Evolutionary conservation across 2,113 vertebrate species (phyloP), one percentile per base, ranked within the genome.

Genomic region (Triplophysa rosa): DNA sequence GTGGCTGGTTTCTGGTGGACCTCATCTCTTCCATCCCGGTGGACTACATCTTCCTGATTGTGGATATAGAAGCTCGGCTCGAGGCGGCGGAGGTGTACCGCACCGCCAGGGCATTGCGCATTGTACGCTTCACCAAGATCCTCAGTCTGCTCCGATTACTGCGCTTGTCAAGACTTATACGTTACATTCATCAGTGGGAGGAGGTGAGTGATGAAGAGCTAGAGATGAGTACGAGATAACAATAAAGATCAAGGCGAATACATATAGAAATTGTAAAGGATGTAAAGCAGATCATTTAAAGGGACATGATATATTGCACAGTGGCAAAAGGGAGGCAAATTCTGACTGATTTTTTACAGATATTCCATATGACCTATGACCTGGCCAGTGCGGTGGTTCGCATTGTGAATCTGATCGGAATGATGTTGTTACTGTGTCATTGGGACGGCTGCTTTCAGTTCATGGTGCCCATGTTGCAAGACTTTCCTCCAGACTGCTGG

Each of bases 131-230:
- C 82, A 92, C 93, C 54, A 94, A 94, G 84, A 92, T 94, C 82
- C 92, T 94, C 81, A 93, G 93, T 76, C 84, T 94, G 75, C 88
- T 94, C 59, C 89, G 93, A 33, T 88, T 94, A 17, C 89, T 94
- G 10, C 84, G 92, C 4, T 90, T 94, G 75, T 94, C 93, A 33
- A 90, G 93, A 45, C 91, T 94, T 78, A 94, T 94, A 74, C 91
- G 93, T 9, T 94, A 94, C 87, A 91, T 94, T 63, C 93, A 92
- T 74, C 93, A 94, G 78, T 94, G 93, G 93, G 93, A 93, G 71
- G 93, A 94, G 92, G 93, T 93, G 85, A 90, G 87, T 14, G 10
- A 11, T 7, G 12, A 40, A 17, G 19, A 21, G 42, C n/a, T 26
- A 45, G 1, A 74, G 21, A 65, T 54, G 24, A 23, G 45, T 6